phyloP scores from a whole-genome alignment of 1,140 invertebrate species.

The Melitaea cinxia region DNA sequence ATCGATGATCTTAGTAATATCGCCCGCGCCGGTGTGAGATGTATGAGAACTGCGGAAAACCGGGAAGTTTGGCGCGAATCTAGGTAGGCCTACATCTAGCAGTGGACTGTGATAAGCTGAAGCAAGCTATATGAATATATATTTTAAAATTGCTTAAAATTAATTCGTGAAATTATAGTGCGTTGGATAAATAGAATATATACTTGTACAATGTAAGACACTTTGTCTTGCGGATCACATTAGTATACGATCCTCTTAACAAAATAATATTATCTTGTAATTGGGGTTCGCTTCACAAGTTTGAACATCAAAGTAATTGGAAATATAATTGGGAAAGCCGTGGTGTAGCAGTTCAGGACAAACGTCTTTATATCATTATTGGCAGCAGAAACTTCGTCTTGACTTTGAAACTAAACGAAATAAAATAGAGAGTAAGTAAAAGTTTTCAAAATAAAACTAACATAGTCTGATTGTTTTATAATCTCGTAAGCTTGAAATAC shows the following conservation, averaged over 20 bases:
- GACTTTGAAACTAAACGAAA: conserved; percentile 1
- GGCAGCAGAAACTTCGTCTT: not conserved
- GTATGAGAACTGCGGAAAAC: no score
- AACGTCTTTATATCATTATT: conserved; percentile 21
- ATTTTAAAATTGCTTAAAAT: no score
- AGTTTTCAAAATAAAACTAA: not conserved
- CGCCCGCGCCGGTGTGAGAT: no score
- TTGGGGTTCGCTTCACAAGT: conserved; percentile 31
- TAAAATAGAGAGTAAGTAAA: not conserved
- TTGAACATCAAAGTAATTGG: conserved; percentile 37
- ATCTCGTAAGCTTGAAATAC: no score
- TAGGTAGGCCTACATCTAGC: no score
- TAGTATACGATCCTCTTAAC: conserved; percentile 12
- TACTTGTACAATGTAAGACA: not conserved
- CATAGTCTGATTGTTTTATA: not conserved
- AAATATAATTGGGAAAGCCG: conserved; percentile 38
- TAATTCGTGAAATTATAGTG: no score
- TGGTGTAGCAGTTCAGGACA: conserved; percentile 21
- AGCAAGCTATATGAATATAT: no score
- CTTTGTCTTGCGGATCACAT: conserved; percentile 11
- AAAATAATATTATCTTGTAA: conserved; percentile 40
- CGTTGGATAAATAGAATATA: not conserved
- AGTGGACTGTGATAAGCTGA: no score
- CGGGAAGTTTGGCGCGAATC: no score
- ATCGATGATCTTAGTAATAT: no score